These are phyloP conservation scores for Sylvietta virens DNA, from an alignment of 2,113 vertebrate species.

Conservation along the genomic window DNA sequence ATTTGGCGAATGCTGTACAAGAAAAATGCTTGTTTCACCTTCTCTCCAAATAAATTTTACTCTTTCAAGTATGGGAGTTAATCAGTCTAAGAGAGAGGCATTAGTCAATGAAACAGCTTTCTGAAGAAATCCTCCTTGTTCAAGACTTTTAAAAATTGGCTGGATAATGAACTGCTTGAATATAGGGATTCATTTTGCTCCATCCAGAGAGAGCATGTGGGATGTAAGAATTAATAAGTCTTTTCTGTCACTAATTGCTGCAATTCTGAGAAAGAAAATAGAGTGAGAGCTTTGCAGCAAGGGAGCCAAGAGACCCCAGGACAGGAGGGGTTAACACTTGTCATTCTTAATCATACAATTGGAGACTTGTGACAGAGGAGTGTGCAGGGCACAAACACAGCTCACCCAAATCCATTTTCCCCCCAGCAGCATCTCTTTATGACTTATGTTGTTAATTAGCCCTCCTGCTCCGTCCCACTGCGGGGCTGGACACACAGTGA, in stretches of 20 bases:
- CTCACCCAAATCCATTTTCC: not conserved
- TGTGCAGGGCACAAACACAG: not conserved
- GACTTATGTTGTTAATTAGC: slow-evolving; percentile 11
- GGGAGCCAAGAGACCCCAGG: not conserved
- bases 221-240: not conserved
- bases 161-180: not conserved
- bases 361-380: not conserved
- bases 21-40: not conserved
- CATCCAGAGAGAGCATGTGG: not conserved
- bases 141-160: not conserved
- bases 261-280: slow-evolving; percentile 21
- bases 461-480: rapidly evolving
- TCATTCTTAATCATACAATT: slow-evolving; percentile 18
- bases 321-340: not conserved
- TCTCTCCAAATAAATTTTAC: not conserved
- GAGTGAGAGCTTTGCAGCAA: not conserved
- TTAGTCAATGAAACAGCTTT: not conserved
- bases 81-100: not conserved
- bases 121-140: not conserved
- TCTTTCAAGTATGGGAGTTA: not conserved
- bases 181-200: not conserved
- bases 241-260: slow-evolving; percentile 40
- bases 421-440: not conserved
- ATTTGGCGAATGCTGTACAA: not conserved
- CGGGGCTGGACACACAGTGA: not conserved